Evolutionary conservation across 37 sponge, comb jelly and placozoan genomes (phyloP).

Genomic region (Ephydatia muelleri): DNA sequence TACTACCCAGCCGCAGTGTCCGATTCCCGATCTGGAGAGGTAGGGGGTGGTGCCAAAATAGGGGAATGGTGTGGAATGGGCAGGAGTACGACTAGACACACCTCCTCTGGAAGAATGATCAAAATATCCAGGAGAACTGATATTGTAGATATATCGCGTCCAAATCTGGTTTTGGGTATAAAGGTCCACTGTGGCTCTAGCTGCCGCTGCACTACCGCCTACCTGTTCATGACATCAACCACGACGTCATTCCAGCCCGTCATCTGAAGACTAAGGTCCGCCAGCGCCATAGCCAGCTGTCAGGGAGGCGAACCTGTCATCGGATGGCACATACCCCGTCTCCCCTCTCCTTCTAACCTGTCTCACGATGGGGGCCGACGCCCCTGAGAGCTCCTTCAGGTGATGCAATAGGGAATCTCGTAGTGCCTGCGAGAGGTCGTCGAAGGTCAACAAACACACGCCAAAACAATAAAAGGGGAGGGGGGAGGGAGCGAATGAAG

Average conservation of each 20-base stretch:
- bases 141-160: constrained; percentile 38
- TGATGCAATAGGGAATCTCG: constrained; percentile 80
- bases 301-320: not conserved
- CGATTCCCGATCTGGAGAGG: constrained; percentile 49
- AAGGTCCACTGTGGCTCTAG: no score
- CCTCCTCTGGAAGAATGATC: constrained; percentile 82
- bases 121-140: constrained; percentile 74
- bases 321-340: not conserved
- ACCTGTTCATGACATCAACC: constrained; percentile 68
- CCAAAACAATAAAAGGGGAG: not conserved
- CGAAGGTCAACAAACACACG: not conserved
- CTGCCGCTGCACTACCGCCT: no score
- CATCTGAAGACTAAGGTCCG: constrained; percentile 93
- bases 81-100: not conserved
- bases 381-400: constrained; percentile 36
- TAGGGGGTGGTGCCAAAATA: not conserved
- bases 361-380: constrained; percentile 34
- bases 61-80: not conserved
- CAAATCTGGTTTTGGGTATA: constrained; percentile 12
- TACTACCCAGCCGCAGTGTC: constrained; percentile 52
- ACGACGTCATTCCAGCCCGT: constrained; percentile 69
- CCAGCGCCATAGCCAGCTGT: constrained; percentile 86
- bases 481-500: not conserved
- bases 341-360: constrained; percentile 36
- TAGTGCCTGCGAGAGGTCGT: constrained; percentile 44